Evolutionary conservation across 2,888 invertebrate species (phyloP).

Genomic region (Trissonchulus latispiculum): DNA sequence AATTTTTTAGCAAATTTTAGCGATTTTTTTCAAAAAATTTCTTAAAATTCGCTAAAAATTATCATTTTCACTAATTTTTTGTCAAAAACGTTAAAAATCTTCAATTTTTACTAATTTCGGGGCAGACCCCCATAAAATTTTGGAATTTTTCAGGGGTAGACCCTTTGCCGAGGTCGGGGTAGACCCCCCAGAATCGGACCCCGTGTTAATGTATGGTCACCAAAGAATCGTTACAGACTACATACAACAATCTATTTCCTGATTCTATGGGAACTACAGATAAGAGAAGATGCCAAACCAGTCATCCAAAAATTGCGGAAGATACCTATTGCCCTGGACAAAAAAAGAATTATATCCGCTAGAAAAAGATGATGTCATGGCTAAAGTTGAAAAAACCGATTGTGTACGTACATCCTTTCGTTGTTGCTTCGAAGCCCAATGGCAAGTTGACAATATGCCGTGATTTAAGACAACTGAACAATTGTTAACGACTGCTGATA

Average conservation of each 20-base stretch:
- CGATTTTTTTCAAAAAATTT: too few species aligned
- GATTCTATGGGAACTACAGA: not conserved
- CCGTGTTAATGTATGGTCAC: too few species aligned
- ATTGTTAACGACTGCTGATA: not conserved
- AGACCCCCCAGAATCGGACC: too few species aligned
- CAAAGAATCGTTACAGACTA: not conserved
- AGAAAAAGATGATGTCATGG: not conserved
- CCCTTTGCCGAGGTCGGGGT: too few species aligned
- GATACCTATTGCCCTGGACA: not conserved
- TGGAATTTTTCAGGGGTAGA: too few species aligned
- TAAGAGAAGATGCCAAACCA: not conserved
- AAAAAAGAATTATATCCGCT: not conserved
- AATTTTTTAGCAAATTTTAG: too few species aligned
- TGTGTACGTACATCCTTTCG: not conserved
- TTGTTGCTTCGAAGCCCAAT: not conserved
- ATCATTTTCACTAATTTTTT: too few species aligned
- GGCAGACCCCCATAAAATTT: too few species aligned
- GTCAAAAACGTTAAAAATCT: too few species aligned
- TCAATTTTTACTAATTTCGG: too few species aligned
- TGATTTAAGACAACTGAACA: not conserved
- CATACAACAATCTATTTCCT: not conserved
- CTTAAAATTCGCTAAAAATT: too few species aligned
- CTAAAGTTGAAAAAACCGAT: not conserved
- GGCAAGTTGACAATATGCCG: not conserved
- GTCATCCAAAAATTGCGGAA: not conserved